Conservation (phyloP, 1,140 invertebrate species). For the Temnothorax nylanderi region DNA sequence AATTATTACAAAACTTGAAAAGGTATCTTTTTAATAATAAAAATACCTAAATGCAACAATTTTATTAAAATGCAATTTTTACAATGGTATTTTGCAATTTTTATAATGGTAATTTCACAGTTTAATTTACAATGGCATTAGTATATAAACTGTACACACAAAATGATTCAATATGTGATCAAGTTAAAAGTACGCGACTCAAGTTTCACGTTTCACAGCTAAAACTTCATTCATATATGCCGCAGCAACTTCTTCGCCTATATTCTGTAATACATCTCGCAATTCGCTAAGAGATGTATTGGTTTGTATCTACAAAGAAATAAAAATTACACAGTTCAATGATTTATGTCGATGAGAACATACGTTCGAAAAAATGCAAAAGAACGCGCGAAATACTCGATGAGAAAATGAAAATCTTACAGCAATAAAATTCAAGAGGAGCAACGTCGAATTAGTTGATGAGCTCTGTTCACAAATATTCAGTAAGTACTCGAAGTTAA, state of each 20-base stretch:
- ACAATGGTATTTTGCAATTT: too few relatives aligned
- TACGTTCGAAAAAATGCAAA: not conserved
- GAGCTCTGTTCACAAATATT: conserved; percentile 65
- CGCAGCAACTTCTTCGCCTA: conserved; percentile 57
- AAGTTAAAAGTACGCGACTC: not conserved
- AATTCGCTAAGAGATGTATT: conserved; percentile 42
- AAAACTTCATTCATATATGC: conserved; percentile 48
- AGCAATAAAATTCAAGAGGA: conserved; percentile 72
- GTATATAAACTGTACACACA: not conserved
- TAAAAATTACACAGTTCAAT: not conserved
- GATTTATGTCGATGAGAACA: not conserved
- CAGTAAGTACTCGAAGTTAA: conserved; percentile 78
- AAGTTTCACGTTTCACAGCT: not conserved
- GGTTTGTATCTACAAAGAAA: conserved; percentile 51
- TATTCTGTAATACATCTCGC: conserved; percentile 55
- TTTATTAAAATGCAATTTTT: not conserved
- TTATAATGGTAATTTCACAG: not conserved
- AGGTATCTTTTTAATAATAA: not conserved
- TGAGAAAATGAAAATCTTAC: conserved; percentile 64
- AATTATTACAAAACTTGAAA: conserved; percentile 18
- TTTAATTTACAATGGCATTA: not conserved
- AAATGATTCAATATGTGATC: not conserved
- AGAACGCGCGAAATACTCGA: not conserved
- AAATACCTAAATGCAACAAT: not conserved
- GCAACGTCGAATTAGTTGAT: conserved; percentile 67